These are phyloP conservation scores for Cuniculus paca DNA, from an alignment of 2,797 vertebrate species.

Conservation along the genomic window DNA sequence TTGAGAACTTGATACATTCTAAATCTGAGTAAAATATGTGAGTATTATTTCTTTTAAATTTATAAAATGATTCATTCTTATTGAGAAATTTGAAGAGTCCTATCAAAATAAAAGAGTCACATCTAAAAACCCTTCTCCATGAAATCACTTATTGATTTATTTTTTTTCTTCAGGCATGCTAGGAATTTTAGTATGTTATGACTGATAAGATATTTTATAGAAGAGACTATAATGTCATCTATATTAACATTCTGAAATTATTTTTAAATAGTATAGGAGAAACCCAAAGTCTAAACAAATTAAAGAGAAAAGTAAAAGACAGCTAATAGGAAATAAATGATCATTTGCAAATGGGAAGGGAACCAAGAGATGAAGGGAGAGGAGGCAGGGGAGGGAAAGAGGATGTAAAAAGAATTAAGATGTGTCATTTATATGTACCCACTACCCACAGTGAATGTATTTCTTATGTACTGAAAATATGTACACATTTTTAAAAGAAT, in stretches of 20 bases:
- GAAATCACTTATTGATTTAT: not conserved
- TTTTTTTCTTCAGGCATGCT: not conserved
- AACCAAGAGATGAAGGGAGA: not conserved
- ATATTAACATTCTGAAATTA: not conserved
- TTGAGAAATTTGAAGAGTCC: not conserved
- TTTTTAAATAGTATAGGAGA: not conserved
- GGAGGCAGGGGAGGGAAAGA: not conserved
- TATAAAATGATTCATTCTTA: not conserved
- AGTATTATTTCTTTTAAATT: not conserved
- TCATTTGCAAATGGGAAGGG: not conserved
- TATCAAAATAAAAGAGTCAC: not conserved
- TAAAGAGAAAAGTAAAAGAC: not conserved
- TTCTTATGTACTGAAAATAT: not conserved
- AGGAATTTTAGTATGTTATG: not conserved
- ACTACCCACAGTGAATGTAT: not conserved
- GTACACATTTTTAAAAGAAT: not conserved
- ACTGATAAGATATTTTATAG: slow-evolving; percentile 11
- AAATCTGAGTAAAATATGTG: slow-evolving; percentile 39
- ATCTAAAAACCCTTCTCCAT: not conserved
- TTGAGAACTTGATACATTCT: not conserved
- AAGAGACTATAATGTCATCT: slow-evolving; percentile 2
- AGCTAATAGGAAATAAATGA: not conserved
- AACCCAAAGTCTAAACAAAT: not conserved
- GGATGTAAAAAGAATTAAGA: not conserved
- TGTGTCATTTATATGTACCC: not conserved